phyloP scores from a whole-genome alignment of 1,140 invertebrate genomes.

The Pseudomyrmex pallidus region DNA sequence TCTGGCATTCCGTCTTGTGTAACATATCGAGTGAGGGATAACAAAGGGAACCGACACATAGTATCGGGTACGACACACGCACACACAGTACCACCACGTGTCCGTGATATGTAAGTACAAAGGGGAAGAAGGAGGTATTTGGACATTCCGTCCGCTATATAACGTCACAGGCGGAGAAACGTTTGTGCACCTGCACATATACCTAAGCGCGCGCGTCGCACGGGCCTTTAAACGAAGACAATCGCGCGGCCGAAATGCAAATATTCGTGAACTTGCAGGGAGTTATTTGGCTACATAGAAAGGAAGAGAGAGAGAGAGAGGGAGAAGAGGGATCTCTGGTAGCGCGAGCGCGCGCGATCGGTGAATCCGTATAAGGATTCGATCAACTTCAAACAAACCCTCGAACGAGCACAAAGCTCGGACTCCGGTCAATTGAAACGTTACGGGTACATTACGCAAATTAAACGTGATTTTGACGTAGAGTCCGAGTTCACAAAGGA shows the following conservation, averaged over 20 bases:
- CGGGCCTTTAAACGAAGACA: constrained; percentile 65
- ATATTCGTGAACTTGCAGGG: constrained; percentile 45
- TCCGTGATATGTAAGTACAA: constrained; percentile 65
- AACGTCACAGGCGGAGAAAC: constrained; percentile 11
- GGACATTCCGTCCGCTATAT: constrained; percentile 56
- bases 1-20: constrained; percentile 6
- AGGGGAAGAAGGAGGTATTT: constrained; percentile 64
- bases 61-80: not conserved
- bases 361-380: constrained; percentile 50
- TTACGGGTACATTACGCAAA: constrained; percentile 42
- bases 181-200: constrained; percentile 11
- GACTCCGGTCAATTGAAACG: constrained; percentile 32
- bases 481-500: constrained; percentile 10
- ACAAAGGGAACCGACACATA: constrained; percentile 24
- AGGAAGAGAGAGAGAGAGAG: no score
- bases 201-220: not conserved
- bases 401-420: constrained; percentile 29
- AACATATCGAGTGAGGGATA: constrained; percentile 4
- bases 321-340: constrained; percentile 9
- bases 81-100: constrained; percentile 5
- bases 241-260: constrained; percentile 62
- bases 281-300: constrained; percentile 67
- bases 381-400: constrained; percentile 58
- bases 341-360: not conserved
- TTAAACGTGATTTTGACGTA: constrained; percentile 15